Evolutionary conservation across 2,888 invertebrate species (phyloP), one percentile per base, ranked within the genome.

Genomic region (Silvanus unidentatus): DNA sequence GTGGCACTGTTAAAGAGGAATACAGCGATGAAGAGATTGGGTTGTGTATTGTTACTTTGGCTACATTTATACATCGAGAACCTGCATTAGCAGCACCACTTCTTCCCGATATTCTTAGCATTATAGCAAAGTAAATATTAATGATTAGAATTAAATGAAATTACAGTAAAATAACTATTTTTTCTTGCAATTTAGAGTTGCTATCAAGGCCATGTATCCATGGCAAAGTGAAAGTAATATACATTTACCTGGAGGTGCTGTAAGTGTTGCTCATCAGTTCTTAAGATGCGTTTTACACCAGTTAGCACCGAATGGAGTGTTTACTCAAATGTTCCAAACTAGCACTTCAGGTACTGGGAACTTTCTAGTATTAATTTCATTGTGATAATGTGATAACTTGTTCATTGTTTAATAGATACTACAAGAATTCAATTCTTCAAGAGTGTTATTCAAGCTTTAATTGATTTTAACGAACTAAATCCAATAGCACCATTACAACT

Each of bases 21-120:
- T 98, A 96, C 72, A 94, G 92, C 52, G 98, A 99, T 68, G 98
- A 99, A 68, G 97, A 98, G 68, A 77, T 97, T 46, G 95, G 94
- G 0, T 78, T 98, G 43, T 88, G 95, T 62, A 89, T 99, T 58
- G 90, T 97, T 39, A 88, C 88, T 50, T 74, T 99, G 52, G 92
- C 93, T 16, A 97, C 98, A 0, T 97, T 95, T 70, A 91, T 99
- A 51, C 96, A 98, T 66, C 79, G 98, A 14, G 97, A 98, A 70
- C 96, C 98, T 1, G 83, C 88, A 1, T 77, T 91, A 55, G 97
- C 98, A n/a, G 97, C 98, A 1, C 89, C 92, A 0, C 77, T 95
- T 62, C 73, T 99, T 49, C 94, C 97, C 0, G 90, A 95, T 59
- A 88, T 98, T 55, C 75, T 99, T 16, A 86, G 86, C 50, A 82